These are phyloP conservation scores for Melierax canorus DNA, from an alignment of 2,113 vertebrate genomes.

Conservation along the genomic window DNA sequence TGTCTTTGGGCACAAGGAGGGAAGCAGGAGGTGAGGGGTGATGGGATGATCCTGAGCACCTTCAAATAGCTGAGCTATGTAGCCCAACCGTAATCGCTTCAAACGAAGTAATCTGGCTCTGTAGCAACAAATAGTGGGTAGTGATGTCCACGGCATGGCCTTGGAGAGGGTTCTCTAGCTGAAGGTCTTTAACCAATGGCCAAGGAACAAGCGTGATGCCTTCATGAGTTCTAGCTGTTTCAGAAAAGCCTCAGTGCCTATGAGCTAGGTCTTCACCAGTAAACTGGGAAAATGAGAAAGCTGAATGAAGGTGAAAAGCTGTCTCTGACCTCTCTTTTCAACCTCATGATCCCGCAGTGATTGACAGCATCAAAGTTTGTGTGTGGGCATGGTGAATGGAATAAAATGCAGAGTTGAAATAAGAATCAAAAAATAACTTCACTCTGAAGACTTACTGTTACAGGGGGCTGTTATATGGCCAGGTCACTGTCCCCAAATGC, in stretches of 20 bases:
- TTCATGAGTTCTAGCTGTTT: not conserved
- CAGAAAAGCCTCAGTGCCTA: not conserved
- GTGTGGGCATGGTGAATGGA: not conserved
- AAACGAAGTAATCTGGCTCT: not conserved
- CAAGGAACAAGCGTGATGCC: not conserved
- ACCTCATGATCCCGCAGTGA: not conserved
- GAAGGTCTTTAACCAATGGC: not conserved
- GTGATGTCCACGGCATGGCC: not conserved
- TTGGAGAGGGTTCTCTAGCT: not conserved
- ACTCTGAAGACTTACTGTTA: not conserved
- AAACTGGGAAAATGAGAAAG: not conserved
- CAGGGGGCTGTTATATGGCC: not conserved
- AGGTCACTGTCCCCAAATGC: not conserved
- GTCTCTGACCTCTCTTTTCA: not conserved
- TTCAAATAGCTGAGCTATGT: not conserved
- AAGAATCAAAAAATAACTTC: not conserved
- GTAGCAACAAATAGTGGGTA: not conserved
- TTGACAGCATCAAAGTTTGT: not conserved
- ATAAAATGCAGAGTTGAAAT: not conserved
- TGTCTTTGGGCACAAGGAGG: not conserved
- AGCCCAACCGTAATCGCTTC: accelerated
- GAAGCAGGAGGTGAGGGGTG: not conserved
- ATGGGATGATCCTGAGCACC: not conserved
- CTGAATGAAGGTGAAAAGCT: not conserved
- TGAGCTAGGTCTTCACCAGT: not conserved